A percentile compares a stretch with the other conserved stretches of the same genome.
phyloP scores from a whole-genome alignment of 2,888 invertebrate species.

The Cenopis cana region DNA sequence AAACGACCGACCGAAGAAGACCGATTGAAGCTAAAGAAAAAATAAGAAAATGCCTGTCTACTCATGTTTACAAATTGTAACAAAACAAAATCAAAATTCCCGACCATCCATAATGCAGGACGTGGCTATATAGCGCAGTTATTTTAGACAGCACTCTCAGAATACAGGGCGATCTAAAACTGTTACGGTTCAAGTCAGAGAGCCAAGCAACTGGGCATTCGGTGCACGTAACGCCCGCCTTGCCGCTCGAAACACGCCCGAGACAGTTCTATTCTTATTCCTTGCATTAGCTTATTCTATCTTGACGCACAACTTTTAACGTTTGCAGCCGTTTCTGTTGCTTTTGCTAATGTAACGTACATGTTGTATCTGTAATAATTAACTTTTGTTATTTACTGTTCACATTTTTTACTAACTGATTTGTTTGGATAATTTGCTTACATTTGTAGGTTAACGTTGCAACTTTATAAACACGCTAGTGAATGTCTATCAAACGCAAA shows the following conservation, averaged over 20 bases:
- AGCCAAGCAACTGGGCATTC: slow-evolving; percentile 50
- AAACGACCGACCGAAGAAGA: neutral
- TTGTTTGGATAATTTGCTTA: neutral
- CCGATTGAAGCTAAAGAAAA: neutral
- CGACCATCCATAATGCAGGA: slow-evolving; percentile 36
- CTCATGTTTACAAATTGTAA: slow-evolving; percentile 26
- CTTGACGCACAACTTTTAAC: slow-evolving; percentile 15
- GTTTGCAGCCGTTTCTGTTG: neutral
- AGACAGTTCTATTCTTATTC: slow-evolving; percentile 57
- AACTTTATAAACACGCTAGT: neutral
- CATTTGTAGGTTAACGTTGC: neutral
- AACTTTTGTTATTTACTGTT: no score
- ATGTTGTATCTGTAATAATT: neutral
- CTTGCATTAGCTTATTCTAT: slow-evolving; percentile 36
- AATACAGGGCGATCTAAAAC: slow-evolving; percentile 62
- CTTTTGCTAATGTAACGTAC: neutral
- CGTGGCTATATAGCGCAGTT: slow-evolving; percentile 50
- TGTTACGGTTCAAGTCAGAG: slow-evolving; percentile 51
- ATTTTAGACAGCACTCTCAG: slow-evolving; percentile 56
- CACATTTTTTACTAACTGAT: neutral
- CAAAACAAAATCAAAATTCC: slow-evolving; percentile 32
- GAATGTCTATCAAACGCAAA: slow-evolving; percentile 2
- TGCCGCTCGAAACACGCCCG: slow-evolving; percentile 59
- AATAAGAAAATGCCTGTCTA: neutral
- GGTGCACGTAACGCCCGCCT: slow-evolving; percentile 66